Base-by-base conservation (phyloP, 2,113 vertebrate species). In the Chaetura pelagica region DNA sequence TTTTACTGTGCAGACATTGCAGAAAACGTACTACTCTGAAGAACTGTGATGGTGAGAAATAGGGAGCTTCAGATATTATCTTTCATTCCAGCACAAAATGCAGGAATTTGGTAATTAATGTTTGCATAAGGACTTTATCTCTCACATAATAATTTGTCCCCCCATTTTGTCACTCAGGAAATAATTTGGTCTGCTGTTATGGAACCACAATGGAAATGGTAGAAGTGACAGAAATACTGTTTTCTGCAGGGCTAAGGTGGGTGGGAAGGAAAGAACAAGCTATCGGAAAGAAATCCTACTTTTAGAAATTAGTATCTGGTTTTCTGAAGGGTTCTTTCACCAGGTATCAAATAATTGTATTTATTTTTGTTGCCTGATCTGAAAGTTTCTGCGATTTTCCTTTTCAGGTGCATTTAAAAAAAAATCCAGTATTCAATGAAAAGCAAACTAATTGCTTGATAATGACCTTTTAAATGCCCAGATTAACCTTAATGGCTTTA, bases 401-500 rank as follows among this genome's bases (percentile, higher is more conserved):
- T 27, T 51, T 79, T 78, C 49, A 88, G 38, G 76, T 38, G 30
- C 26, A 80, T 85, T 79, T 69, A 2, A 26, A 52, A 72, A 72
- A 64, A 32, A 46, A 5, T 9, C 24, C 51, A 75, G 0, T 61
- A 77, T 88, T 86, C 69, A 59, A 87, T 46, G 87, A 57, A 85
- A 80, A 80, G 42, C 48, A 73, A 86, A 78, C 16, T 84, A 94
- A 89, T 75, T 77, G 48, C 75, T 95, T 89, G 71, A 52, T 90
- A 92, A 89, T 1, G 21, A 92, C 55, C 55, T 84, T 92, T 87
- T 74, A 92, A 93, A 83, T 32, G 13, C 71, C 62, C 74, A 84
- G 67, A 90, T 85, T 87, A 95, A 55, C 62, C 51, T 73, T 82
- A 95, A 87, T 79, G 59, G n/a, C 58, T 93, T 87, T 66, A 69